phyloP scores from a whole-genome alignment of 2,888 invertebrate genomes.

The Conus canariensis region DNA sequence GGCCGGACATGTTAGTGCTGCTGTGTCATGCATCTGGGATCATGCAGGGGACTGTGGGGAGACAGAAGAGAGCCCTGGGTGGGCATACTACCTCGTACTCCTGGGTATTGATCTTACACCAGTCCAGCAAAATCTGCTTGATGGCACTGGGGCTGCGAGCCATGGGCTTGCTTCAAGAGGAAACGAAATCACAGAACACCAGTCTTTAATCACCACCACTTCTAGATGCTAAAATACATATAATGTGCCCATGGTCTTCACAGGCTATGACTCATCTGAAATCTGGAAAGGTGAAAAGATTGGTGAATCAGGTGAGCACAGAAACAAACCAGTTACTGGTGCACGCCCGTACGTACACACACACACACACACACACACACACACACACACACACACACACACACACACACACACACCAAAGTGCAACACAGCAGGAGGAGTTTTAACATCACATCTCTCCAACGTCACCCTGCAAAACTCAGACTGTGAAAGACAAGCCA shows the following conservation, averaged over 20 bases:
- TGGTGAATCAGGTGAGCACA: neutral
- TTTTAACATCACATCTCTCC: no score
- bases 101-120: slow-evolving; percentile 98
- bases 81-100: slow-evolving; percentile 93
- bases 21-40: no score
- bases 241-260: no score
- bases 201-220: neutral
- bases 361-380: neutral
- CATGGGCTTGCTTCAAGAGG: slow-evolving; percentile 79
- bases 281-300: neutral
- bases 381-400: neutral
- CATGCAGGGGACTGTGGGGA: neutral
- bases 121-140: slow-evolving; percentile 96
- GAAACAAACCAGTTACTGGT: neutral
- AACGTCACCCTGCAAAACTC: no score
- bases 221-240: no score
- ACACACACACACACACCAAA: neutral
- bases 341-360: neutral
- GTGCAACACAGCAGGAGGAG: neutral
- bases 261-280: no score
- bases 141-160: slow-evolving; percentile 95
- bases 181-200: neutral
- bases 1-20: no score
- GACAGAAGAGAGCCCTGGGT: neutral
- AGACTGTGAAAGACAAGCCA: no score